Evolutionary conservation across 2,888 invertebrate genomes (phyloP), one percentile per base, ranked within the genome.

Genomic region (Drosophila vallismaia): DNA sequence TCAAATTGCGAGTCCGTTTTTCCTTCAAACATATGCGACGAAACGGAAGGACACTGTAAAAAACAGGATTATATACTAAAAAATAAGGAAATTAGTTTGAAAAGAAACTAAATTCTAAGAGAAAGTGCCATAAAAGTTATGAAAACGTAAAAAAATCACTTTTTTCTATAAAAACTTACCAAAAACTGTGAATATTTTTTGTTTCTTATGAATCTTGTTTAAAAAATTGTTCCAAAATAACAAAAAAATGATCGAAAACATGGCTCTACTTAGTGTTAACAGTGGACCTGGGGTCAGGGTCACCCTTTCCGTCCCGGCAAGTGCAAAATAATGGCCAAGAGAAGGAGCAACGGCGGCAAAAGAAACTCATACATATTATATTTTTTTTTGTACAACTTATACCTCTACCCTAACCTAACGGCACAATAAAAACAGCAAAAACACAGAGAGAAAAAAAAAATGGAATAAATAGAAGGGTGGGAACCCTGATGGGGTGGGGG

Each of bases 201-300:
- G 19, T 19, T 19, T 19, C 19, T 19, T 19, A 1, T 1, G 2
- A 19, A 19, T 19, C 19, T 19, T 1, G 19, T 19, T 19, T 14
- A 2, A 19, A 19, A 19, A 19, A 19, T 1, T 1, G 19, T 19
- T 19, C 19, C 1, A 19, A 19, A 19, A 19, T 6, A 36, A 5
- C n/a, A 36, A 36, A 36, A n/a, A 52, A 42, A 19, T 7, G 52
- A 42, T 46, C 42, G 31, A 63, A 48, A 31, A 26, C 31, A 29
- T 57, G 55, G 68, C 54, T 46, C 69, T 64, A 70, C 74, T 59
- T 51, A 68, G 73, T 73, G 77, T 80, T 71, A 72, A 71, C 62
- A 71, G 75, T 31, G 64, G 52, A 66, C 52, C 45, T 71, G 82
- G 86, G 87, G 87, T 83, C 87, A 87, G 87, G 82, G 87, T 87